Percentiles rank a stretch among this genome's conserved stretches.
phyloP scores from a whole-genome alignment of 2,888 invertebrate genomes.

The Rosalia funebris region DNA sequence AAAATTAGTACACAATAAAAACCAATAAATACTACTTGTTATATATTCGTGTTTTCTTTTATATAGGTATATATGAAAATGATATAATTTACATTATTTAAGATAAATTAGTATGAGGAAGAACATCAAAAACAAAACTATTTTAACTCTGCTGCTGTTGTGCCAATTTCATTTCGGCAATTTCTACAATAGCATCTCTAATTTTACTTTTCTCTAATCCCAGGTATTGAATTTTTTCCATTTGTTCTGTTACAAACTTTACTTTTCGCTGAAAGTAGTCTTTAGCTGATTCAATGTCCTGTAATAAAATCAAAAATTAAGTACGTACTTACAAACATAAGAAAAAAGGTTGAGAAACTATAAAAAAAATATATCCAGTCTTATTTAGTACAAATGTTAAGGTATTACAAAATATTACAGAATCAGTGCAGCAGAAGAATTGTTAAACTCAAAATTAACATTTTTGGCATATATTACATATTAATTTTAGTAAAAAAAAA shows the following conservation, averaged over 20 bases:
- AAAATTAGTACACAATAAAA: constrained; percentile 42
- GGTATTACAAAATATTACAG: too few species aligned
- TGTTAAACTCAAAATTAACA: too few species aligned
- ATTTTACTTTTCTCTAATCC: constrained; percentile 86
- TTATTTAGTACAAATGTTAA: too few species aligned
- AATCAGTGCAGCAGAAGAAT: too few species aligned
- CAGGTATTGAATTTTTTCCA: constrained; percentile 89
- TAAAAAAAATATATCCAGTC: too few species aligned
- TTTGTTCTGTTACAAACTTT: constrained; percentile 91
- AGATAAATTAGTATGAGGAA: constrained; percentile 8
- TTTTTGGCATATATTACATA: too few species aligned
- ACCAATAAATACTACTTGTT: constrained; percentile 39
- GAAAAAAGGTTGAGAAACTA: too few species aligned
- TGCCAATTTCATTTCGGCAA: constrained; percentile 80
- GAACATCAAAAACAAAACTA: neutral
- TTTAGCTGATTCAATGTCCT: constrained; percentile 83
- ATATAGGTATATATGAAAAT: neutral
- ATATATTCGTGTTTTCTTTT: constrained; percentile 31
- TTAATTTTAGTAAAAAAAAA: too few species aligned
- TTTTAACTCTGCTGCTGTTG: constrained; percentile 57
- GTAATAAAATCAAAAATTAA: constrained; percentile 37
- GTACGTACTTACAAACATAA: neutral
- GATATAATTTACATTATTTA: neutral
- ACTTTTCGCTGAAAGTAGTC: constrained; percentile 94
- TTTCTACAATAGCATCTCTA: constrained; percentile 79